Conservation (phyloP, 2,888 invertebrate genomes). For the Terebella lapidaria region DNA sequence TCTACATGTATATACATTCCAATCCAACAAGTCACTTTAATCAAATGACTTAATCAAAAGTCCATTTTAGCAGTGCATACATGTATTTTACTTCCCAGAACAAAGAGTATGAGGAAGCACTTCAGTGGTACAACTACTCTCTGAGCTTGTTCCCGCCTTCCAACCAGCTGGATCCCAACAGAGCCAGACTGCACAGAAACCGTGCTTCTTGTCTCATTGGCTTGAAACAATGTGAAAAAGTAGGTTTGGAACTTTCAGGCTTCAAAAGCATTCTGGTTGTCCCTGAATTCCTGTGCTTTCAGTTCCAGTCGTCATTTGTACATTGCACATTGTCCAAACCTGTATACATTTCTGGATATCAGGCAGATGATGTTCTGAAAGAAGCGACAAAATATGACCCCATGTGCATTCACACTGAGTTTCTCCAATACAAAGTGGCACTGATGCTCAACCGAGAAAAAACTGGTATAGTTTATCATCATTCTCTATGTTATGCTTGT, state of each 20-base stretch:
- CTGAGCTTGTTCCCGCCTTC: conserved; percentile 35
- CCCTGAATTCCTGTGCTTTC: too few relatives aligned
- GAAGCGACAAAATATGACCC: conserved; percentile 36
- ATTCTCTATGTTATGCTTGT: too few relatives aligned
- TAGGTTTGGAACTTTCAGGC: too few relatives aligned
- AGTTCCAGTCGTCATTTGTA: too few relatives aligned
- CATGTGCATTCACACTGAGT: conserved; percentile 36
- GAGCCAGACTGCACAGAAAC: conserved; percentile 46
- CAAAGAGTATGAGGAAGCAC: conserved; percentile 31
- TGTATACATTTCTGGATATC: neutral
- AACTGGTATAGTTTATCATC: too few relatives aligned
- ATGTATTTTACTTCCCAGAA: conserved; percentile 22
- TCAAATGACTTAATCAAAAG: neutral
- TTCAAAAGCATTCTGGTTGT: too few relatives aligned
- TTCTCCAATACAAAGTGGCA: conserved; percentile 37
- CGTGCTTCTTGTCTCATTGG: conserved; percentile 38
- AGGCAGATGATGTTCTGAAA: conserved; percentile 37
- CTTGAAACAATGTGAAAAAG: conserved; percentile 32
- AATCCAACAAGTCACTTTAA: neutral
- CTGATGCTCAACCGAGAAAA: conserved; percentile 27
- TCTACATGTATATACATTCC: neutral
- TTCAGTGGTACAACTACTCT: conserved; percentile 47
- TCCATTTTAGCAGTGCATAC: neutral
- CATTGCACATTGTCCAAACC: too few relatives aligned
- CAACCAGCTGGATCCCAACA: conserved; percentile 31